Conservation (phyloP, 2,888 invertebrate species). For the Ypsolopha sequella region DNA sequence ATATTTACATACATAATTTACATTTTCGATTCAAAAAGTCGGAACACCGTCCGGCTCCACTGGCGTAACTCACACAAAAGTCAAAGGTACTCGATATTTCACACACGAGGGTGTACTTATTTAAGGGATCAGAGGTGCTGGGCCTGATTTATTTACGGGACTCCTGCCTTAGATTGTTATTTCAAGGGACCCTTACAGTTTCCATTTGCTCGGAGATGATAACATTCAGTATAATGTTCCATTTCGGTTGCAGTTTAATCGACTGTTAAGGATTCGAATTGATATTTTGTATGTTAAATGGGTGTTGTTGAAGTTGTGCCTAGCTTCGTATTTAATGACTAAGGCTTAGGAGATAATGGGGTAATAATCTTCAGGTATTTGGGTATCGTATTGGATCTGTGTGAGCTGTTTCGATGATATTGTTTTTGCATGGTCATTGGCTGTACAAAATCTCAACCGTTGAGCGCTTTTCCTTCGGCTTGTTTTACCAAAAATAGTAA, state of each 20-base stretch:
- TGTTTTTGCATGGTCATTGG: neutral
- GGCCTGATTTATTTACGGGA: constrained; percentile 55
- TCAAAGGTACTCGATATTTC: constrained; percentile 48
- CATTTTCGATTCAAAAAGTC: constrained; percentile 1
- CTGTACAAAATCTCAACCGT: too few species aligned
- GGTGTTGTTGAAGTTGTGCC: neutral
- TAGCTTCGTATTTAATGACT: neutral
- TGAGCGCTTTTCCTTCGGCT: too few species aligned
- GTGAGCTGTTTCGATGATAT: neutral
- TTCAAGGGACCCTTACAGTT: neutral
- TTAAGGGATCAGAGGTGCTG: constrained; percentile 62
- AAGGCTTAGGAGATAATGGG: too few species aligned
- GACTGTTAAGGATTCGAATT: constrained; percentile 2
- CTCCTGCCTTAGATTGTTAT: constrained; percentile 1
- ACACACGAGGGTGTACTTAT: constrained; percentile 61
- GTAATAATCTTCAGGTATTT: too few species aligned
- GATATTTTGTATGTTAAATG: neutral
- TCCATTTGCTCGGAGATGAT: constrained; percentile 1
- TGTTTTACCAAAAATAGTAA: too few species aligned
- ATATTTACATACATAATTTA: too few species aligned
- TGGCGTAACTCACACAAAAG: constrained; percentile 12
- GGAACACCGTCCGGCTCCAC: constrained; percentile 3
- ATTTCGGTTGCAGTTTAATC: neutral
- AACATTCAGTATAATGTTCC: neutral
- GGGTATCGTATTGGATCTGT: neutral